These are phyloP conservation scores for Acleris laterana DNA, from an alignment of 2,888 invertebrate genomes.

Conservation along the genomic window DNA sequence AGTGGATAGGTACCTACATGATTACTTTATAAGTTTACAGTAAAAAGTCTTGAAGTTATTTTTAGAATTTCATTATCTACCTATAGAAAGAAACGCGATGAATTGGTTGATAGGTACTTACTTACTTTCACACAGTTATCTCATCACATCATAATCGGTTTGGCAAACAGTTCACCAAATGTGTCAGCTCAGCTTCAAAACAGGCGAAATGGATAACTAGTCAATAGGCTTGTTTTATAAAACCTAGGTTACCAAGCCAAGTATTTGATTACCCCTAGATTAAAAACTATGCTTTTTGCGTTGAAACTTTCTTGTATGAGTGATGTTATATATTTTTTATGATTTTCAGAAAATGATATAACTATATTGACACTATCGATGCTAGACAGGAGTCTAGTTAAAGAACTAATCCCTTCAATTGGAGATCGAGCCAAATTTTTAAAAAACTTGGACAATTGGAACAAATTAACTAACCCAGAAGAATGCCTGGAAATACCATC, in stretches of 20 bases:
- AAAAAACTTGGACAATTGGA: slow-evolving; percentile 15
- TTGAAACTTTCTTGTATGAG: not conserved
- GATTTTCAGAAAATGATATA: slow-evolving; percentile 7
- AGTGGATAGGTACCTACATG: slow-evolving; percentile 1
- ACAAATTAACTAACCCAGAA: slow-evolving; percentile 14
- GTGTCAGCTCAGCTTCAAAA: slow-evolving; percentile 5
- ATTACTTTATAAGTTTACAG: not conserved
- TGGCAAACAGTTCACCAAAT: slow-evolving; percentile 1
- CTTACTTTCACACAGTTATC: slow-evolving; percentile 5
- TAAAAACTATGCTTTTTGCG: slow-evolving; percentile 2
- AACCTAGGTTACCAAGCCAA: slow-evolving; percentile 1
- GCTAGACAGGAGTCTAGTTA: not conserved
- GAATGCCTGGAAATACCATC: not conserved
- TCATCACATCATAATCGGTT: slow-evolving; percentile 8
- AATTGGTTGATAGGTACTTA: slow-evolving; percentile 2
- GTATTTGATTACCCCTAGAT: slow-evolving; percentile 4
- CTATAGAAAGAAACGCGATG: slow-evolving; percentile 1
- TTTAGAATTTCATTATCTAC: not conserved
- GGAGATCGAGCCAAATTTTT: slow-evolving; percentile 12
- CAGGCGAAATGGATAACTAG: slow-evolving; percentile 4
- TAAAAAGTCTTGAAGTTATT: no score
- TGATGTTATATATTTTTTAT: not conserved
- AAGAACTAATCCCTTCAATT: slow-evolving; percentile 14
- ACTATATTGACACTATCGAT: slow-evolving; percentile 1
- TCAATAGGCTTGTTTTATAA: slow-evolving; percentile 4